A percentile compares a stretch with the other conserved stretches of the same genome.
Evolutionary conservation across 2,888 invertebrate species (phyloP).

Genomic region (Perizoma affinitatum): DNA sequence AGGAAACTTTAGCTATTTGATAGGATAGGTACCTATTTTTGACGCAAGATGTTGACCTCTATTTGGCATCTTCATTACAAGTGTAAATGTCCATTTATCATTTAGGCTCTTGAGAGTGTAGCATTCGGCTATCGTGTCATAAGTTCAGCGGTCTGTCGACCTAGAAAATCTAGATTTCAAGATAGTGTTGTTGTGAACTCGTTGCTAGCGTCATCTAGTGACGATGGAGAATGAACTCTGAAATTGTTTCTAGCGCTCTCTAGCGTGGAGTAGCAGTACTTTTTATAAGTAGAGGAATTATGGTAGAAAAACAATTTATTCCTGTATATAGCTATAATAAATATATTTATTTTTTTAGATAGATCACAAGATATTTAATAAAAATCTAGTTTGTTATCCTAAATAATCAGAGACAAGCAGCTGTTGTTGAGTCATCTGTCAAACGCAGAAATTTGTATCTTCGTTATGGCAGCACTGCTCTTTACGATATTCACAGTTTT

Average conservation of each 20-base stretch:
- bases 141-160: conserved; percentile 18
- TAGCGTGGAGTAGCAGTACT: conserved; percentile 40
- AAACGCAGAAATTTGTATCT: conserved; percentile 35
- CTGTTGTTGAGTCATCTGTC: conserved; percentile 38
- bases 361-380: no score
- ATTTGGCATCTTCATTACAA: not conserved
- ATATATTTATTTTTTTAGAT: no score
- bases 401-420: conserved; percentile 34
- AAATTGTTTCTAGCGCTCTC: conserved; percentile 37
- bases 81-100: conserved; percentile 22
- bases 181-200: conserved; percentile 5
- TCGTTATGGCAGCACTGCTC: conserved; percentile 54
- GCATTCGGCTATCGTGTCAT: conserved; percentile 12
- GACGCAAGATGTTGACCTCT: conserved; percentile 1
- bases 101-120: conserved; percentile 18
- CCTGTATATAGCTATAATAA: no score
- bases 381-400: not conserved
- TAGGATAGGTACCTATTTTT: no score
- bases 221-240: not conserved
- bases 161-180: conserved; percentile 29
- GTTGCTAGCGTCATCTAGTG: conserved; percentile 29
- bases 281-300: not conserved
- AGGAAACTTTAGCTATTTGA: no score
- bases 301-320: no score
- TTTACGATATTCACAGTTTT: conserved; percentile 52